These are phyloP conservation scores for Drosophila mimetica DNA, from an alignment of 2,888 invertebrate genomes.

Conservation along the genomic window DNA sequence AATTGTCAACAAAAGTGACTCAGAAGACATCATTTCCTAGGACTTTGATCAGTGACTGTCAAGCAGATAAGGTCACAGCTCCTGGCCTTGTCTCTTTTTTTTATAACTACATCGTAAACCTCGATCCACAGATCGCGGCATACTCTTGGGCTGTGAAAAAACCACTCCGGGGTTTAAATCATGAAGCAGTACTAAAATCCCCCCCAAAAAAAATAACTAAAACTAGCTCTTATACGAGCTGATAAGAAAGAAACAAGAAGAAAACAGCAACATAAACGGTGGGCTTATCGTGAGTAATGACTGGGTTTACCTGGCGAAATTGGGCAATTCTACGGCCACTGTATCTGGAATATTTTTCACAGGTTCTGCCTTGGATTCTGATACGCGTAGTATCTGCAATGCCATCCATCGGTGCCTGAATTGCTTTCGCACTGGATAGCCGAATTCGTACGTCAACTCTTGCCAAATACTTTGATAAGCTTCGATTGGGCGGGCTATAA, in stretches of 20 bases:
- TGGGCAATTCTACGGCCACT: constrained; percentile 5
- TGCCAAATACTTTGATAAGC: not conserved
- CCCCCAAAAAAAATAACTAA: not conserved
- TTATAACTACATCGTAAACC: not conserved
- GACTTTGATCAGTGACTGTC: constrained; percentile 4
- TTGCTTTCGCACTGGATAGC: constrained; percentile 2
- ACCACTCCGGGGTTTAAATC: not conserved
- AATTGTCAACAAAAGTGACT: not conserved
- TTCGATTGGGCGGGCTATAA: not conserved
- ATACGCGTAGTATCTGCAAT: not conserved
- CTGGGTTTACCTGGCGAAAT: constrained; percentile 2
- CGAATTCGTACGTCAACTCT: not conserved
- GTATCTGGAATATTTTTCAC: constrained; percentile 1
- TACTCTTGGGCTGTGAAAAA: constrained; percentile 1
- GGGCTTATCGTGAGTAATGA: constrained; percentile 10
- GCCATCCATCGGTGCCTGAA: constrained; percentile 1
- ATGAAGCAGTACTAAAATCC: not conserved
- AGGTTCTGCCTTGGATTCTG: not conserved
- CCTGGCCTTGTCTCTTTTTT: not conserved
- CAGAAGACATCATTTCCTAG: not conserved
- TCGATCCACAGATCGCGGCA: not conserved
- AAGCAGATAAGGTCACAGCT: not conserved
- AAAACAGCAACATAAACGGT: constrained; percentile 1
- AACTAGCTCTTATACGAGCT: not conserved
- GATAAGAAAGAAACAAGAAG: not conserved